These are phyloP conservation scores for Drosophila suzukii DNA, from an alignment of 1,140 invertebrate genomes.

Conservation along the genomic window DNA sequence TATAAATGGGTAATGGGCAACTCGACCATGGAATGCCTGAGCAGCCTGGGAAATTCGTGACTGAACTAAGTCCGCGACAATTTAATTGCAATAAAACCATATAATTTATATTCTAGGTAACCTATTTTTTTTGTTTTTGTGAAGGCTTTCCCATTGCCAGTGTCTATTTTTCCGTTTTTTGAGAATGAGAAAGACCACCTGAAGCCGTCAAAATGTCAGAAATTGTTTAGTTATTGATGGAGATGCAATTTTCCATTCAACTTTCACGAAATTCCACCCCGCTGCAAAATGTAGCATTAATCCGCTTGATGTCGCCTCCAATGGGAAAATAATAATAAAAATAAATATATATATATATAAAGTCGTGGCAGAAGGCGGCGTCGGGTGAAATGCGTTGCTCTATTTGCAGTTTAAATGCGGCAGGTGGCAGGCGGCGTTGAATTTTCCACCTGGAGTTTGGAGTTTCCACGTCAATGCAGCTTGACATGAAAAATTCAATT, in stretches of 20 bases:
- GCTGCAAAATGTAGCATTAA: slow-evolving; percentile 15
- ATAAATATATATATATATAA: slow-evolving; percentile 6
- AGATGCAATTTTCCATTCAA: slow-evolving; percentile 29
- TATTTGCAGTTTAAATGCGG: slow-evolving; percentile 43
- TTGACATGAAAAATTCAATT: slow-evolving; percentile 77
- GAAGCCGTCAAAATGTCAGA: slow-evolving; percentile 14
- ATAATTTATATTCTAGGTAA: neutral
- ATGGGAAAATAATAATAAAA: slow-evolving; percentile 18
- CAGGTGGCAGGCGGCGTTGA: slow-evolving; percentile 47
- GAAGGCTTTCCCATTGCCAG: neutral
- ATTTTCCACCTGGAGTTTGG: slow-evolving; percentile 3
- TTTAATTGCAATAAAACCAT: neutral
- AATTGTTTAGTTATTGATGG: slow-evolving; percentile 26
- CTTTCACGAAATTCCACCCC: slow-evolving; percentile 11
- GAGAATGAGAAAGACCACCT: neutral
- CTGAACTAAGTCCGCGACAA: neutral
- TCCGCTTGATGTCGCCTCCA: slow-evolving; percentile 10
- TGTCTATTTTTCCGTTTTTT: neutral
- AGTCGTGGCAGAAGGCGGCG: slow-evolving; percentile 19
- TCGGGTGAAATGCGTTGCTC: slow-evolving; percentile 44
- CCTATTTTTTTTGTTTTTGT: neutral
- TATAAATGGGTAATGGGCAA: neutral
- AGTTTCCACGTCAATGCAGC: slow-evolving; percentile 58
- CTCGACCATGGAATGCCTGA: neutral
- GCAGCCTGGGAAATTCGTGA: neutral